A percentile compares a stretch with the other conserved stretches of the same genome.
Evolutionary conservation across 2,888 invertebrate species (phyloP).

Genomic region (Volucella inanis): DNA sequence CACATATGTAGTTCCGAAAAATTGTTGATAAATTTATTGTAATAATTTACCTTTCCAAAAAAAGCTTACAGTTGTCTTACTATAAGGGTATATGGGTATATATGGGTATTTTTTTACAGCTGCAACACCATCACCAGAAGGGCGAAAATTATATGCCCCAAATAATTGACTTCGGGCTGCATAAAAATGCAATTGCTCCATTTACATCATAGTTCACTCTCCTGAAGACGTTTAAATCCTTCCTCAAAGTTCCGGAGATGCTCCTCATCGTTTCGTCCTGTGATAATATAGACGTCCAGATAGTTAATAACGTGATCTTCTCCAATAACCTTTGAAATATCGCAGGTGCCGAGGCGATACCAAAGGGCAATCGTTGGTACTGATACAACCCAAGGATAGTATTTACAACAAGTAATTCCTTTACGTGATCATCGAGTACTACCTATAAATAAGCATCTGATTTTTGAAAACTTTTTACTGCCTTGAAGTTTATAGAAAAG

Average conservation of each 20-base stretch:
- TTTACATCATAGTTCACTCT: conserved; percentile 76
- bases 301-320: conserved; percentile 71
- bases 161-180: no score
- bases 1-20: conserved; percentile 42
- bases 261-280: conserved; percentile 76
- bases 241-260: conserved; percentile 75
- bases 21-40: conserved; percentile 65
- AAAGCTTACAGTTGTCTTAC: conserved; percentile 74
- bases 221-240: conserved; percentile 74
- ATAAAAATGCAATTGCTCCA: neutral
- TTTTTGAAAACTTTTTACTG: conserved; percentile 72
- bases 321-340: no score
- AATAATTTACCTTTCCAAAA: conserved; percentile 78
- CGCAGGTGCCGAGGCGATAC: no score
- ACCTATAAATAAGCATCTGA: conserved; percentile 11
- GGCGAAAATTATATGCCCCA: no score
- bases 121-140: conserved; percentile 23
- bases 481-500: conserved; percentile 74
- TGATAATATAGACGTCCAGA: no score
- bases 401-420: conserved; percentile 78
- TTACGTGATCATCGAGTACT: conserved; percentile 20
- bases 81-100: no score
- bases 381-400: conserved; percentile 79
- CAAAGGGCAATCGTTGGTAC: conserved; percentile 75
- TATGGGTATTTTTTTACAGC: conserved; percentile 28